Conservation (phyloP, 2,797 vertebrate species). For the Microchirus variegatus region DNA sequence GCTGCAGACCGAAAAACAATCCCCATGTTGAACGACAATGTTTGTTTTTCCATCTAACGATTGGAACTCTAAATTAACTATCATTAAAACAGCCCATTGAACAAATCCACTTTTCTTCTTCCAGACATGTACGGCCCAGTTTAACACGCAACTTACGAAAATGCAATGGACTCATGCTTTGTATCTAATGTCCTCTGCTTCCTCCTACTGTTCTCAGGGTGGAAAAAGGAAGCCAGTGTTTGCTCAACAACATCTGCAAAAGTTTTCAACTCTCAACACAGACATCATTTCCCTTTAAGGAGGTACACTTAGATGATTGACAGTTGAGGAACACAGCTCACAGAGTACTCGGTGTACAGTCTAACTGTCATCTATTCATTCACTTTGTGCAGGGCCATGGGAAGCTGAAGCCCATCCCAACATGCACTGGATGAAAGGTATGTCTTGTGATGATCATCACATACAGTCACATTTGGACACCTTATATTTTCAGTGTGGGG, state of each 20-base stretch:
- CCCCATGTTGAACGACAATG: no score
- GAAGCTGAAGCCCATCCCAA: neutral
- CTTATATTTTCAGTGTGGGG: no score
- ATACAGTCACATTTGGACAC: no score
- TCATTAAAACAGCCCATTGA: no score
- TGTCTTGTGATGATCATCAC: no score
- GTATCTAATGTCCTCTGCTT: conserved; percentile 1
- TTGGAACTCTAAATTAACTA: no score
- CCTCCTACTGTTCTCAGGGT: conserved; percentile 4
- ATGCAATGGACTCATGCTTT: neutral
- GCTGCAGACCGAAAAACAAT: no score
- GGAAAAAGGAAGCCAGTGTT: conserved; percentile 28
- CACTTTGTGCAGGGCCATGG: neutral
- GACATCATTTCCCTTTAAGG: conserved; percentile 18
- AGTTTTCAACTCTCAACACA: neutral
- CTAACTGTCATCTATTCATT: neutral
- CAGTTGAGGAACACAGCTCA: neutral
- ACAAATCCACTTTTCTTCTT: neutral
- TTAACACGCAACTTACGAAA: neutral
- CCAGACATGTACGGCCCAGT: neutral
- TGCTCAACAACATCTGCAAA: conserved; percentile 12
- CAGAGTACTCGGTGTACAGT: neutral
- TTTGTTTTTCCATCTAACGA: no score
- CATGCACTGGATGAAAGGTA: no score
- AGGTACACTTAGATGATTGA: neutral